phyloP scores from a whole-genome alignment of 1,140 invertebrate genomes.

The Drosophila yakuba region DNA sequence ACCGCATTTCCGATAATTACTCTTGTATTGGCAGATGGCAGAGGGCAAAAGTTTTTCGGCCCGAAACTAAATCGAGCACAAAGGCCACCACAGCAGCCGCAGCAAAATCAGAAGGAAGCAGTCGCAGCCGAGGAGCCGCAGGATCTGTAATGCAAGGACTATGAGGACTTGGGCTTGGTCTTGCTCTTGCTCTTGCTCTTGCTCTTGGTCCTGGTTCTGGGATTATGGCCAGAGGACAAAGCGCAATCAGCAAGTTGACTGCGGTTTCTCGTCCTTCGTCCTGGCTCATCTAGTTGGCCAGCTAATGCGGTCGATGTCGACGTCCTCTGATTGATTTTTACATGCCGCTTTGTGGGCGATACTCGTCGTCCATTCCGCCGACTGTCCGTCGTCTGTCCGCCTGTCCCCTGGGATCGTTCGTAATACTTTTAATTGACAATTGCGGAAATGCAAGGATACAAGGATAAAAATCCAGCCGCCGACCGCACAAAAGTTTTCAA shows the following conservation, averaged over 20 bases:
- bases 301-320: conserved; percentile 76
- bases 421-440: conserved; percentile 83
- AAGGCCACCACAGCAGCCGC: conserved; percentile 61
- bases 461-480: conserved; percentile 49
- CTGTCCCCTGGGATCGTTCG: conserved; percentile 2
- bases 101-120: conserved; percentile 1
- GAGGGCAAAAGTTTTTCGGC: conserved; percentile 67
- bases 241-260: conserved; percentile 75
- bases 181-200: not conserved
- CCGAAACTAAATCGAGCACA: conserved; percentile 72
- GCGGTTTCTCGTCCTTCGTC: conserved; percentile 44
- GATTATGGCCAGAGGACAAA: conserved; percentile 63
- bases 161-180: conserved; percentile 3
- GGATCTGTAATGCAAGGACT: conserved; percentile 6
- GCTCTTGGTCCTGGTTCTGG: conserved; percentile 1
- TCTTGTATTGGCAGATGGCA: conserved; percentile 74
- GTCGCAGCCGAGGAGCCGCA: not conserved
- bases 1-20: conserved; percentile 80
- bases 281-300: conserved; percentile 56
- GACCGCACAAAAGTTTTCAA: conserved; percentile 74
- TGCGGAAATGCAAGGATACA: conserved; percentile 72
- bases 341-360: conserved; percentile 52
- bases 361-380: not conserved
- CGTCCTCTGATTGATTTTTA: conserved; percentile 75
- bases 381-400: not conserved